These are phyloP conservation scores for Muschampia plurimacula DNA, from an alignment of 2,888 invertebrate species.

Conservation along the genomic window DNA sequence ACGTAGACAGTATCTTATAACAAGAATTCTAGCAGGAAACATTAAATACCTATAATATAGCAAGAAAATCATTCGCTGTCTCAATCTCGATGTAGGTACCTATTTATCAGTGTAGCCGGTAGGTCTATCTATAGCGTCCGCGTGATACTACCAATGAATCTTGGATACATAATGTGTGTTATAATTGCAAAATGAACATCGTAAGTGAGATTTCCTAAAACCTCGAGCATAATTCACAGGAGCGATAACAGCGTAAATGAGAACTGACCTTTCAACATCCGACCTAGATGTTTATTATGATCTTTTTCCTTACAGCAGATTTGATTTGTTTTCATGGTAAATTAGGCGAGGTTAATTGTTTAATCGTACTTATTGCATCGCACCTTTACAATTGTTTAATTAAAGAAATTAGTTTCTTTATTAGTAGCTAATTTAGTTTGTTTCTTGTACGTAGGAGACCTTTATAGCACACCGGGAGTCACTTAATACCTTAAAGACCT, in stretches of 20 bases:
- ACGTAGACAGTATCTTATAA: neutral
- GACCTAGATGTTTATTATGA: conserved; percentile 68
- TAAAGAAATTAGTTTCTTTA: conserved; percentile 1
- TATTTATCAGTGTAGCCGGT: neutral
- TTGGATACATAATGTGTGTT: conserved; percentile 16
- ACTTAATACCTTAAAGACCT: too few relatives aligned
- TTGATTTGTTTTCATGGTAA: conserved; percentile 29
- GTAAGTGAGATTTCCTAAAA: conserved; percentile 63
- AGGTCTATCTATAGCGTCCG: conserved; percentile 31
- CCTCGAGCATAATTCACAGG: conserved; percentile 71
- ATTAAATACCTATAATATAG: neutral
- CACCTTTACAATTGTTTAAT: neutral
- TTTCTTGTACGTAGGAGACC: neutral
- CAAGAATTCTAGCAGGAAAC: neutral
- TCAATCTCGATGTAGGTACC: too few relatives aligned
- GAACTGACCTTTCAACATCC: conserved; percentile 78
- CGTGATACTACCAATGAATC: conserved; percentile 2
- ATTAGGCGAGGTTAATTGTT: conserved; percentile 29
- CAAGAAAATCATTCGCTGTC: neutral
- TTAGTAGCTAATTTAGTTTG: neutral
- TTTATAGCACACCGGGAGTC: neutral
- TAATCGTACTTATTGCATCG: conserved; percentile 14
- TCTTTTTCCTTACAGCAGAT: conserved; percentile 30
- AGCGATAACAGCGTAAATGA: conserved; percentile 75
- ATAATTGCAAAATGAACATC: conserved; percentile 41